Evolutionary conservation across 1,140 invertebrate species (phyloP), one percentile per base, ranked within the genome.

Genomic region (Drosophila tani): DNA sequence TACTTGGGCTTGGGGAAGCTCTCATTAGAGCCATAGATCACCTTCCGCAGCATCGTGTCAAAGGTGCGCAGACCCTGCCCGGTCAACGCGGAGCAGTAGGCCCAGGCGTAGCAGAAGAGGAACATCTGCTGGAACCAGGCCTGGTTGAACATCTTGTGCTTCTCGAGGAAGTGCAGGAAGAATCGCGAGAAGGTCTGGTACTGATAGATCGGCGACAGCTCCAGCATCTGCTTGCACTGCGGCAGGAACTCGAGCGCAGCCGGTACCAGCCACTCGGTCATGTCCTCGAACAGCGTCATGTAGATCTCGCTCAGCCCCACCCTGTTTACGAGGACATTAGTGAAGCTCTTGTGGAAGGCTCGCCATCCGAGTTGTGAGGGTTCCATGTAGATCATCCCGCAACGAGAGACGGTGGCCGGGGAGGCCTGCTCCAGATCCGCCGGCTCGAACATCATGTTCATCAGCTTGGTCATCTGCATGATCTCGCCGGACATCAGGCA

Each of bases 381-480:
- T 82, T 98, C 97, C 95, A 97, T 95, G 85, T 97, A 97, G 76
- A 97, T 96, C 95, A 97, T 96, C 17, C 91, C 91, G 19, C 88
- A 96, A 94, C 97, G 95, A 0, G 97, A 98, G 0, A 99, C 97
- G 2, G 98, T 99, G 3, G 98, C 98, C 0, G 98, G 98, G 0
- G 98, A 99, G 0, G 98, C 98, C 82, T 98, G 96, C 90, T 98
- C 97, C 66, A 99, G 93, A 93, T 99, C 97, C 45, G 96, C 97
- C 0, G 98, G 96, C 92, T 99, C 98, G 92, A 99, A 99, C 75
- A 99, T 97, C 88, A 99, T 94, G 91, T 98, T 99, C 96, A 99
- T 98, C 75, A 96, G 96, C 63, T 95, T 94, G 0, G 95, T 94
- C 92, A 98, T 96, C 91, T 96, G 95, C 88, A 99, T 98, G 45